Percentiles rank a stretch among this genome's conserved stretches.
Evolutionary conservation across 1,140 invertebrate genomes (phyloP).

Genomic region (Eciton burchellii): DNA sequence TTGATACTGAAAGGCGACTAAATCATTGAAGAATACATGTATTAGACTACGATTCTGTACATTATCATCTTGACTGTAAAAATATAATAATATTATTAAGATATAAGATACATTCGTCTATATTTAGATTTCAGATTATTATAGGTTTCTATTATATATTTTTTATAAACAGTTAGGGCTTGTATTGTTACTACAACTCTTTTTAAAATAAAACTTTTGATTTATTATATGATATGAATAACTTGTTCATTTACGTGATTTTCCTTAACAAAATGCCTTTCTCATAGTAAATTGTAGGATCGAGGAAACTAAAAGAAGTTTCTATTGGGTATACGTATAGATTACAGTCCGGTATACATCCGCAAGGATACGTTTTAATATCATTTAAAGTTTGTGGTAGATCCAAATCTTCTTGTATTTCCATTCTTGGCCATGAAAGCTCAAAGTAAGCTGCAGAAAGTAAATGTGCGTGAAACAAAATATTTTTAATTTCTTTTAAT

Average conservation of each 20-base stretch:
- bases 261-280: conserved; percentile 39
- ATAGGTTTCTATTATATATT: no score
- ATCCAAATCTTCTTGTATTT: conserved; percentile 11
- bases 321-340: conserved; percentile 75
- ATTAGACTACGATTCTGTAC: conserved; percentile 71
- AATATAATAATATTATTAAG: conserved; percentile 9
- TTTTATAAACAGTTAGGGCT: no score
- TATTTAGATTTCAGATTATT: no score
- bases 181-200: no score
- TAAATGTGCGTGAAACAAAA: not conserved
- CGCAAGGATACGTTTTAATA: conserved; percentile 66
- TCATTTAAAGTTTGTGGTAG: not conserved
- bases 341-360: conserved; percentile 76
- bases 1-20: conserved; percentile 76
- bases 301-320: conserved; percentile 68
- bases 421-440: conserved; percentile 72
- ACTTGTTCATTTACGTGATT: conserved; percentile 44
- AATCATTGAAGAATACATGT: conserved; percentile 79
- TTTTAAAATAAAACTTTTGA: not conserved
- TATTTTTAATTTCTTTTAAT: not conserved
- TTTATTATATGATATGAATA: not conserved
- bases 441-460: conserved; percentile 69
- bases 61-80: conserved; percentile 51
- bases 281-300: conserved; percentile 52
- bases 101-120: not conserved